These are phyloP conservation scores for Cheilosia soror DNA, from an alignment of 2,888 invertebrate genomes.

Conservation along the genomic window DNA sequence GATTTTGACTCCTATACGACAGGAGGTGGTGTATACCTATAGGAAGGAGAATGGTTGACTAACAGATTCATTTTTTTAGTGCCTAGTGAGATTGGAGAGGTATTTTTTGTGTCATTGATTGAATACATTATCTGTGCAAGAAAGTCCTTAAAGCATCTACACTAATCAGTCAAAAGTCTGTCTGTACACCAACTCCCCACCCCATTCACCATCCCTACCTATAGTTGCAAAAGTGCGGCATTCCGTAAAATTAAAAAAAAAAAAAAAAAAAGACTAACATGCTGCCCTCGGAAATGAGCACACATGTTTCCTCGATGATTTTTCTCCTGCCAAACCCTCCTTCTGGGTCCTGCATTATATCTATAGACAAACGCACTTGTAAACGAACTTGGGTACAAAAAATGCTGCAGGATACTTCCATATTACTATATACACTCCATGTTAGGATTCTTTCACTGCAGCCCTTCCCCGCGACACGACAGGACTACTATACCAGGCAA, in stretches of 20 bases:
- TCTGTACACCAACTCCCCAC: too few relatives aligned
- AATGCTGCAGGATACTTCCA: constrained; percentile 14
- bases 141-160: too few relatives aligned
- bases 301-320: constrained; percentile 4
- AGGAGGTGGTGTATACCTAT: too few relatives aligned
- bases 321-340: constrained; percentile 29
- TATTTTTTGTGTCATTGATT: too few relatives aligned
- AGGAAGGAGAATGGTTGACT: too few relatives aligned
- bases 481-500: background rate
- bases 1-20: too few relatives aligned
- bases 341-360: background rate
- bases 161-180: too few relatives aligned
- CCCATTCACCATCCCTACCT: too few relatives aligned
- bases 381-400: background rate
- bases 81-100: too few relatives aligned
- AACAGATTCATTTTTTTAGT: too few relatives aligned
- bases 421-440: background rate
- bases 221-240: too few relatives aligned
- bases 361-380: constrained; percentile 22
- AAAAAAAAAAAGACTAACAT: constrained; percentile 11
- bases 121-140: too few relatives aligned
- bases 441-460: background rate
- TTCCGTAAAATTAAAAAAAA: background rate
- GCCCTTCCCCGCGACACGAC: background rate
- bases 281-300: constrained; percentile 2